These are phyloP conservation scores for Tupiocoris notatus DNA, from an alignment of 2,888 invertebrate species.

Conservation along the genomic window DNA sequence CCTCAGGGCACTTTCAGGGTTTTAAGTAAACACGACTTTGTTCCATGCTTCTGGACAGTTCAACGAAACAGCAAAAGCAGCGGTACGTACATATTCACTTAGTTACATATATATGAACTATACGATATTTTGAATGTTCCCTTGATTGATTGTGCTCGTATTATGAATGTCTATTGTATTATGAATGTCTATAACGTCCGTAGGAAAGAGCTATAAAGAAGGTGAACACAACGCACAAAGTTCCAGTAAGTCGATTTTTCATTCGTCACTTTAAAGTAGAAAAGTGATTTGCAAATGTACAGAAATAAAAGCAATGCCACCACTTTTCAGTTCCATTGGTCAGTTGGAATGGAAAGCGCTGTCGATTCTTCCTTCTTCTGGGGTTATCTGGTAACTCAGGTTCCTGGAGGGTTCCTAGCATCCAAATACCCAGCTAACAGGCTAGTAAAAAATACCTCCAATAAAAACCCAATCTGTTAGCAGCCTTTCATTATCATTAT, in stretches of 20 bases:
- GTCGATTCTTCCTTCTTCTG: slow-evolving; percentile 98
- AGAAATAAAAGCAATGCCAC: too few relatives aligned
- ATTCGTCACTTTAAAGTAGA: too few relatives aligned
- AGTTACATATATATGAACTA: too few relatives aligned
- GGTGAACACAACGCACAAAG: slow-evolving; percentile 41
- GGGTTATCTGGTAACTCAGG: slow-evolving; percentile 96
- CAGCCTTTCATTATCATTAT: too few relatives aligned
- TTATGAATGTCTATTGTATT: too few relatives aligned
- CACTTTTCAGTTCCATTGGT: slow-evolving; percentile 74
- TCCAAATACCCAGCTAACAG: slow-evolving; percentile 95
- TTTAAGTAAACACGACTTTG: too few relatives aligned
- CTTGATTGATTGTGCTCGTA: too few relatives aligned
- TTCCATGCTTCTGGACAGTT: slow-evolving; percentile 44
- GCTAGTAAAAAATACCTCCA: slow-evolving; percentile 55
- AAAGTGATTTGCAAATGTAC: too few relatives aligned
- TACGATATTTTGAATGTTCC: too few relatives aligned
- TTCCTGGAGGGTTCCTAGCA: slow-evolving; percentile 96
- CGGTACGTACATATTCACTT: slow-evolving; percentile 33
- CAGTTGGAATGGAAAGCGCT: slow-evolving; percentile 75
- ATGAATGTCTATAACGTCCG: too few relatives aligned
- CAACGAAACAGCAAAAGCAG: slow-evolving; percentile 44
- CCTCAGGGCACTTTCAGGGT: too few relatives aligned
- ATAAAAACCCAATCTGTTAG: too few relatives aligned
- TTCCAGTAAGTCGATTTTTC: slow-evolving; percentile 35
- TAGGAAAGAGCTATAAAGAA: slow-evolving; percentile 47